Evolutionary conservation across 2,113 vertebrate species (phyloP).

Genomic region (Pholis gunnellus): DNA sequence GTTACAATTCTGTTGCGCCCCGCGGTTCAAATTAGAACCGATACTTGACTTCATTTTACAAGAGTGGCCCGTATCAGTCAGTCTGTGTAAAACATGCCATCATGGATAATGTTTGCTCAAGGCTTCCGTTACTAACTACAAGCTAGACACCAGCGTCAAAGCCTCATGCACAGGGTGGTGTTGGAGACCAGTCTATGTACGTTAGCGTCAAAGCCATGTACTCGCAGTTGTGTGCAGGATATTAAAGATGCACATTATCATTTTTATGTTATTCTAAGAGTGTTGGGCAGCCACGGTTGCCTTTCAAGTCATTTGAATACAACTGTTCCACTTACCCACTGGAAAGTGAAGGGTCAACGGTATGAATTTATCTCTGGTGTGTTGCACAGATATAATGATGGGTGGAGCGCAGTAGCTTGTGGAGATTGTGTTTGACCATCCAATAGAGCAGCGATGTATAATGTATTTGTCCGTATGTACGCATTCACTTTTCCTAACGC

Average conservation of each 20-base stretch:
- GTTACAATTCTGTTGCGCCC: neutral
- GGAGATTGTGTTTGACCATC: neutral
- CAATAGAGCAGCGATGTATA: neutral
- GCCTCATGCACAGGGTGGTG: neutral
- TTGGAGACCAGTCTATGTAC: neutral
- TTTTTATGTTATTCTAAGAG: neutral
- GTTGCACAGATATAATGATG: slow-evolving; percentile 77
- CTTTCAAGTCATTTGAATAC: slow-evolving; percentile 43
- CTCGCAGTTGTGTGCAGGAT: neutral
- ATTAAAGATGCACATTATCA: neutral
- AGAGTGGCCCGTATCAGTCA: no score
- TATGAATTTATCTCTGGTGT: slow-evolving; percentile 60
- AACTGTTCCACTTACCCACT: slow-evolving; percentile 46
- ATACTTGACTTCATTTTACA: no score
- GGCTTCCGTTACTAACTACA: slow-evolving; percentile 30
- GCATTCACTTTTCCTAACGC: neutral
- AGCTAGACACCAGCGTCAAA: neutral
- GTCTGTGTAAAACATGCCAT: no score
- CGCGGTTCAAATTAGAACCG: no score
- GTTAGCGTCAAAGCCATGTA: neutral
- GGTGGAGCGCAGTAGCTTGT: slow-evolving; percentile 15
- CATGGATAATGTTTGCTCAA: slow-evolving; percentile 25
- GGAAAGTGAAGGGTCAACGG: slow-evolving; percentile 46
- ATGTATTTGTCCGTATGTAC: neutral
- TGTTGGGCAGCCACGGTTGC: slow-evolving; percentile 12